Conservation (phyloP, 2,888 invertebrate genomes). For the Eretmocerus hayati region DNA sequence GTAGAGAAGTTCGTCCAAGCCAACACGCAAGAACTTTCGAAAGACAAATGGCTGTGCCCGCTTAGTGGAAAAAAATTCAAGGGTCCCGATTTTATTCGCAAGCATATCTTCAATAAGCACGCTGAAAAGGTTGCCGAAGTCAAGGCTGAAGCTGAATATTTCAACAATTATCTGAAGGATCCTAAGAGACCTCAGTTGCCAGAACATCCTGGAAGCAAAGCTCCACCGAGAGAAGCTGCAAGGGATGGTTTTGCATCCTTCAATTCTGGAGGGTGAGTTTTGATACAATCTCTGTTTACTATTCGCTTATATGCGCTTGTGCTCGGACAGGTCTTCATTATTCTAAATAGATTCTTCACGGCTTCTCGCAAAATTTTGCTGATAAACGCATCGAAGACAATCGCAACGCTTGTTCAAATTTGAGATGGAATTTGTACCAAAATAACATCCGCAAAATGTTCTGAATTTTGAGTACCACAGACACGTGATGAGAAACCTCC, state of each 20-base stretch:
- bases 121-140: conserved; percentile 95
- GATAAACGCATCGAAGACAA: no score
- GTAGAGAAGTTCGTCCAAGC: conserved; percentile 92
- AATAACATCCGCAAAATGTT: no score
- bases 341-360: no score
- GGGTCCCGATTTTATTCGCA: conserved; percentile 95
- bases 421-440: no score
- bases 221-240: conserved; percentile 45
- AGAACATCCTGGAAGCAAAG: conserved; percentile 66
- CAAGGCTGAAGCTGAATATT: conserved; percentile 92
- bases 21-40: conserved; percentile 93
- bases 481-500: no score
- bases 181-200: conserved; percentile 90
- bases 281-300: no score
- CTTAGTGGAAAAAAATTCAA: conserved; percentile 98
- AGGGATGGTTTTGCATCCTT: conserved; percentile 49
- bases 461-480: no score
- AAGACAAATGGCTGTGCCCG: conserved; percentile 98
- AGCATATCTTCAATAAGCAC: conserved; percentile 97
- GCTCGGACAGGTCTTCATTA: no score
- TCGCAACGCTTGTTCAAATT: no score
- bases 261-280: conserved; percentile 44
- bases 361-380: no score
- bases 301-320: no score
- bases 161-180: conserved; percentile 93